phyloP scores from a whole-genome alignment of 2,888 invertebrate genomes.

The Rhagophthalmus giganteus region DNA sequence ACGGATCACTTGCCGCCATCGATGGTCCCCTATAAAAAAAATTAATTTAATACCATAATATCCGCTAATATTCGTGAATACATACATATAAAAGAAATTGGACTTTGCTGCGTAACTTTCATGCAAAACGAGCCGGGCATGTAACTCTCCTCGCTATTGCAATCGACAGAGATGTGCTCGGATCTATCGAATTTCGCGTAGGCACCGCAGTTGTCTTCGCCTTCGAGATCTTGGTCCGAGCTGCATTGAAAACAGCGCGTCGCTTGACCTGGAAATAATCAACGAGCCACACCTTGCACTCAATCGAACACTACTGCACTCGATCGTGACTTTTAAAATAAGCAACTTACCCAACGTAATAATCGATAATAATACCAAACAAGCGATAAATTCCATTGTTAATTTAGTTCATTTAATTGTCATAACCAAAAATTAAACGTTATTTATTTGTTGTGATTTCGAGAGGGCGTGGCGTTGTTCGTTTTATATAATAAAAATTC shows the following conservation, averaged over 20 bases:
- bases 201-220: constrained; percentile 88
- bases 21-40: constrained; percentile 80
- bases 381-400: background rate
- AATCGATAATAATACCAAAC: constrained; percentile 6
- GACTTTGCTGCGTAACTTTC: constrained; percentile 92
- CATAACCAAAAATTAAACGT: too few species aligned
- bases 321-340: too few species aligned
- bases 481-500: too few species aligned
- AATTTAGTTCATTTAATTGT: too few species aligned
- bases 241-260: constrained; percentile 95
- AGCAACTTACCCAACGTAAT: constrained; percentile 9
- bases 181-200: constrained; percentile 82
- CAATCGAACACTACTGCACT: too few species aligned
- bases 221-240: constrained; percentile 77
- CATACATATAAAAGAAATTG: constrained; percentile 93
- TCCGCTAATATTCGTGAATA: constrained; percentile 42
- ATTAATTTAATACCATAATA: background rate
- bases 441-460: too few species aligned
- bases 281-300: constrained; percentile 6
- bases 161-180: constrained; percentile 88
- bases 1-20: constrained; percentile 90
- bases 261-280: constrained; percentile 59
- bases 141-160: constrained; percentile 90
- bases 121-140: constrained; percentile 96
- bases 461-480: too few species aligned